These are phyloP conservation scores for Phalacrocorax pelagicus DNA, from an alignment of 2,113 vertebrate species.

Conservation along the genomic window DNA sequence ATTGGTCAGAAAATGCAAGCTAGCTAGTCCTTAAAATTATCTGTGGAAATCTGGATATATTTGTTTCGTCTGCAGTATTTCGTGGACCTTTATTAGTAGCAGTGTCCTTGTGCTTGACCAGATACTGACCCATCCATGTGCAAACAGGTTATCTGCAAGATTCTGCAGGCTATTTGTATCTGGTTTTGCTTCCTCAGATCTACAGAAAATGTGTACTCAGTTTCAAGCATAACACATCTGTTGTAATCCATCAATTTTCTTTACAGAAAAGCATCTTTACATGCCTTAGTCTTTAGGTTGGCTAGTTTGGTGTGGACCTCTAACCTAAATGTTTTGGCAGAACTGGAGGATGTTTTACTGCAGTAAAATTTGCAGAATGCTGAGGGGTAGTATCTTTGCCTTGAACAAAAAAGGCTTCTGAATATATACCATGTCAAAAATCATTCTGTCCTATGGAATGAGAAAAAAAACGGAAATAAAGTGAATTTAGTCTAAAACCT, in stretches of 20 bases:
- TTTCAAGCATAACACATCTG: neutral
- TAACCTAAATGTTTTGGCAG: neutral
- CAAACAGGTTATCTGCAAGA: neutral
- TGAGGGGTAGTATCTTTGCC: neutral
- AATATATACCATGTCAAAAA: neutral
- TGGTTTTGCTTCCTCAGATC: neutral
- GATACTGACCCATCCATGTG: neutral
- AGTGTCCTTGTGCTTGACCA: neutral
- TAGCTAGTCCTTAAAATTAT: neutral
- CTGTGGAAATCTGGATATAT: neutral
- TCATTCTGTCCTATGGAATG: neutral
- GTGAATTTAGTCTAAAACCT: fast-evolving
- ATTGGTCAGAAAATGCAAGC: neutral
- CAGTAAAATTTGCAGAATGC: neutral
- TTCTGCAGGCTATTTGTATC: too few relatives aligned
- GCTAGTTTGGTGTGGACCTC: neutral
- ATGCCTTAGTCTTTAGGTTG: fast-evolving
- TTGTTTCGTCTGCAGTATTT: neutral
- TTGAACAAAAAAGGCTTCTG: neutral
- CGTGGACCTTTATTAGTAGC: neutral
- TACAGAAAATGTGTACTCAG: neutral
- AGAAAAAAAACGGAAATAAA: neutral
- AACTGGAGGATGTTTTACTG: neutral
- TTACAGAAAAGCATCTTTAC: neutral
- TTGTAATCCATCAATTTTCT: neutral